Base-by-base conservation (phyloP, 2,888 invertebrate genomes). In the Hipparchia semele region DNA sequence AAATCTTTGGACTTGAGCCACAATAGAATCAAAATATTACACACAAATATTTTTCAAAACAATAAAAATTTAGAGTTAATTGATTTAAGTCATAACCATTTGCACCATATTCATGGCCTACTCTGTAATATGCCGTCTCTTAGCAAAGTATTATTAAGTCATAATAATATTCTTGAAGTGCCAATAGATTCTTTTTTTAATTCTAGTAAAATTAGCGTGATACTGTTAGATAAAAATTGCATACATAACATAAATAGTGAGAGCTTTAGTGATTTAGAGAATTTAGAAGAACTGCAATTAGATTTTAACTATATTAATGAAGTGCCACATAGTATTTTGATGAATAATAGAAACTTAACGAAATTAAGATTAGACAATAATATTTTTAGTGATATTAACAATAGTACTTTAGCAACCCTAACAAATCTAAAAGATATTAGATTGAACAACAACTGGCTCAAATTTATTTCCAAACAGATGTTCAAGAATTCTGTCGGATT, bases 81-180 rank as follows among this genome's bases (percentile, higher is more conserved):
- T 77, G 98, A 98, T 88, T 89, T 98, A 77, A 97, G 97, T 84
- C 97, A 97, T 88, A 98, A 98, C 88, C 98, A 98, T 89, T 95
- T 98, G 77, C 98, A 98, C 89, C 96, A 97, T 81, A 97, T 98
- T 68, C 95, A 96, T 79, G 97, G 97, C 0, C 95, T 98, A 45
- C 98, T 98, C 87, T 96, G 97, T 75, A 96, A 96, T 85, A 91
- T 98, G 78, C 97, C 97, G 0, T 96, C 97, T 79, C 91, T 98
- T 49, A 94, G 95, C 70, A 98, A 98, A 89, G 92, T 98, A 70
- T 96, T 97, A 83, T 94, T 98, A 73, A 96, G 97, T 72, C 97
- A 98, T 90, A 98, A 98, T 89, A 98, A 98, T 87, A 97, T 98
- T 80, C 94, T 98, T 77, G 97, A 98, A 88, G 95, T 98, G 85